A percentile compares a stretch with the other conserved stretches of the same genome.
These are phyloP conservation scores for Torymus aiolomorphi DNA, from an alignment of 2,888 invertebrate genomes.

Conservation along the genomic window DNA sequence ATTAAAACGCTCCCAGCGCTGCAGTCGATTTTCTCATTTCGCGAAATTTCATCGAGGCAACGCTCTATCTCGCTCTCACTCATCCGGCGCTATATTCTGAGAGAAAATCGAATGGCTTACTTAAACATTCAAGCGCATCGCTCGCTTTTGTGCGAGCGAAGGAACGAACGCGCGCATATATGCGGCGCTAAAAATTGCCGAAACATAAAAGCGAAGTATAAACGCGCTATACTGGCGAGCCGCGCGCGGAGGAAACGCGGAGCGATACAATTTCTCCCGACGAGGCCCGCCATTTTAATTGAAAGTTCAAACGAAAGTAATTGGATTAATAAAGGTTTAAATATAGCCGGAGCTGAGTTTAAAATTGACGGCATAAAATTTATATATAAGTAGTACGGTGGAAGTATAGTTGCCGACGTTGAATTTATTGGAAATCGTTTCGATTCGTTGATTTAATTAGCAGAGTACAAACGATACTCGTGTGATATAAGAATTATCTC, in stretches of 20 bases:
- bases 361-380: too few species aligned
- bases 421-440: too few species aligned
- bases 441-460: too few species aligned
- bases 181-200: neutral
- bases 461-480: too few species aligned
- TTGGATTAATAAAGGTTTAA: neutral
- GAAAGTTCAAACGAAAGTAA: neutral
- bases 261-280: too few species aligned
- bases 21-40: conserved; percentile 15
- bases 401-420: too few species aligned
- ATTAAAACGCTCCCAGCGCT: neutral
- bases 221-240: neutral
- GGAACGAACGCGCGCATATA: too few species aligned
- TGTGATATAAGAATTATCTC: too few species aligned
- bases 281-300: too few species aligned
- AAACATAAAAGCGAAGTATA: conserved; percentile 7
- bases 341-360: too few species aligned
- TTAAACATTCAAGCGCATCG: conserved; percentile 36
- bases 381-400: too few species aligned
- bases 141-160: neutral
- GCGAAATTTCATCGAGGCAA: conserved; percentile 17
- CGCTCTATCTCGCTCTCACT: neutral
- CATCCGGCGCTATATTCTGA: conserved; percentile 15
- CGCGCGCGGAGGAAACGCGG: too few species aligned
- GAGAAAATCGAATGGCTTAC: conserved; percentile 44